Base-by-base conservation (phyloP, 2,888 invertebrate species). In the Eustalomyia histrio region DNA sequence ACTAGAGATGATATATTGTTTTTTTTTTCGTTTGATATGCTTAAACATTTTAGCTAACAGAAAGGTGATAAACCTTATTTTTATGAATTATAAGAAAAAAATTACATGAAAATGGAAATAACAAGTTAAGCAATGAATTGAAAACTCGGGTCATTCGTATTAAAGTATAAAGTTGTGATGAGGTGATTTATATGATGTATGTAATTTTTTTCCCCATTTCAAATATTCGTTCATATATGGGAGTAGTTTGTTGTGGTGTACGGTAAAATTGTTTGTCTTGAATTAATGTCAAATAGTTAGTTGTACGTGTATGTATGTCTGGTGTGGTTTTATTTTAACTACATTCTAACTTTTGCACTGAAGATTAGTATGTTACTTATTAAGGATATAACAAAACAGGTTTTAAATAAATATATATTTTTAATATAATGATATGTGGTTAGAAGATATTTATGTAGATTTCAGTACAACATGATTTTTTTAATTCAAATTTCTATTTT, bases 21-120 rank as follows among this genome's bases (percentile, higher is more conserved):
- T n/a, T n/a, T n/a, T n/a, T 29, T 29, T 57, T 14, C 33, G 14
- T 5, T n/a, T 18, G n/a, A 12, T 39, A 10, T 39, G 10, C 4
- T 12, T 39, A 39, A 10, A 3, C 43, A 14, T 52, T 18, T n/a
- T 33, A 29, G 2, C n/a, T 52, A 17, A 12, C 16, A 35, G 17
- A 69, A 80, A 80, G 72, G 72, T 64, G 72, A 58, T 73, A 80
- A 80, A 80, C 76, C 80, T 73, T 76, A 12, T 14, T 57, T 57
- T n/a, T 8, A 47, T 24, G 57, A 43, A 55, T 55, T 73, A 68
- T 74, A 73, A 47, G n/a, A 39, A 76, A 76, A 69, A 80, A 80
- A 76, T 72, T 69, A 14, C 58, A 76, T 73, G 67, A 58, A 57
- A 43, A 47, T 76, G 63, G 55, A 58, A 71, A n/a, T 47, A 55